phyloP scores from a whole-genome alignment of 1,140 invertebrate species.

The Bombus fervidus region DNA sequence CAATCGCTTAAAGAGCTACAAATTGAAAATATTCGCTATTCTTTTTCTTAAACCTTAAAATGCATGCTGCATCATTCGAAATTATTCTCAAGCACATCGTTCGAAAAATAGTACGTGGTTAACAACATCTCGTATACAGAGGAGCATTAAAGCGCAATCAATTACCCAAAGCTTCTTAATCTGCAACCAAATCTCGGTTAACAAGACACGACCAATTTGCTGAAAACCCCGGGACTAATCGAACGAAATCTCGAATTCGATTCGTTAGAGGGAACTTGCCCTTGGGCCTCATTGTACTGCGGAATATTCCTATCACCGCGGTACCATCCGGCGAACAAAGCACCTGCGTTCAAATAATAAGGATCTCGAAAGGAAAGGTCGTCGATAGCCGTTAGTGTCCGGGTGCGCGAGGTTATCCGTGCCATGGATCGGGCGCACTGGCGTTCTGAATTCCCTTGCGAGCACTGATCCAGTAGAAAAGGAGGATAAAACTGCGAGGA shows the following conservation, averaged over 20 bases:
- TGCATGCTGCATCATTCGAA: too few species aligned
- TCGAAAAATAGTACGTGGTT: background rate
- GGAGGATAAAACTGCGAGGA: conserved; percentile 29
- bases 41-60: too few species aligned
- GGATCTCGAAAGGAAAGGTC: conserved; percentile 62
- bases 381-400: conserved; percentile 60
- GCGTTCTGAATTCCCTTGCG: conserved; percentile 70
- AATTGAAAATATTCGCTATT: too few species aligned
- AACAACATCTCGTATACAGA: background rate
- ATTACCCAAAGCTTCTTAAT: conserved; percentile 25
- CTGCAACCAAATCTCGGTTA: conserved; percentile 8
- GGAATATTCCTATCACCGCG: conserved; percentile 20
- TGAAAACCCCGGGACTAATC: background rate
- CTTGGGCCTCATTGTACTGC: conserved; percentile 27
- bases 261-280: conserved; percentile 26
- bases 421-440: conserved; percentile 63
- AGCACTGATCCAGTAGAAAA: conserved; percentile 50
- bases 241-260: conserved; percentile 14
- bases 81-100: background rate
- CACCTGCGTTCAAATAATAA: conserved; percentile 65
- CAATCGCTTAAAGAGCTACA: too few species aligned
- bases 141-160: background rate
- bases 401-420: conserved; percentile 75
- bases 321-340: conserved; percentile 51
- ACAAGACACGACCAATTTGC: conserved; percentile 32